These are phyloP conservation scores for Meleagris gallopavo DNA, from an alignment of 2,113 vertebrate species.

Conservation along the genomic window DNA sequence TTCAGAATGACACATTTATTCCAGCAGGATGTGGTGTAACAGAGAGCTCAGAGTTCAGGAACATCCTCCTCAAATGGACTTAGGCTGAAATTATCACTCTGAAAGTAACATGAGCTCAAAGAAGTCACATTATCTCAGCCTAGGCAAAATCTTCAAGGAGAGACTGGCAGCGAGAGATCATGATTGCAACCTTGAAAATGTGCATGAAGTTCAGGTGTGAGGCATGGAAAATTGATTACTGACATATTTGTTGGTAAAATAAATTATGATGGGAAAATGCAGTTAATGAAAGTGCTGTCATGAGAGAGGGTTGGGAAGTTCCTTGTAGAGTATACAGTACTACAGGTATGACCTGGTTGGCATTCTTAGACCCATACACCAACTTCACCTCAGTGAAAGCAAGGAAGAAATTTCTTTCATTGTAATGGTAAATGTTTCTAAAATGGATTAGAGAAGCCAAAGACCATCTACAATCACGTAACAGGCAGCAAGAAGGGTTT, in stretches of 20 bases:
- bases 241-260: background rate
- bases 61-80: background rate
- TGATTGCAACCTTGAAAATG: background rate
- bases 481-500: background rate
- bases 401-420: background rate
- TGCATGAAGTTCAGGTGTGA: background rate
- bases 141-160: background rate
- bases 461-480: fast-evolving
- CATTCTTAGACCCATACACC: background rate
- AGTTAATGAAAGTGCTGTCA: background rate
- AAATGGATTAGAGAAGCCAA: background rate
- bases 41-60: background rate
- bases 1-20: background rate
- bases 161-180: background rate
- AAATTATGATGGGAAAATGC: background rate
- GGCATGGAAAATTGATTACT: background rate
- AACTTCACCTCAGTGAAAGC: background rate
- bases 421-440: background rate
- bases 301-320: background rate
- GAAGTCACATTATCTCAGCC: background rate
- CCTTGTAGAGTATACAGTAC: background rate
- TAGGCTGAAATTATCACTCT: background rate
- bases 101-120: background rate
- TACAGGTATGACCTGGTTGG: background rate
- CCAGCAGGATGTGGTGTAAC: background rate